phyloP scores from a whole-genome alignment of 1,140 invertebrate species.

The Drosophila navojoa region DNA sequence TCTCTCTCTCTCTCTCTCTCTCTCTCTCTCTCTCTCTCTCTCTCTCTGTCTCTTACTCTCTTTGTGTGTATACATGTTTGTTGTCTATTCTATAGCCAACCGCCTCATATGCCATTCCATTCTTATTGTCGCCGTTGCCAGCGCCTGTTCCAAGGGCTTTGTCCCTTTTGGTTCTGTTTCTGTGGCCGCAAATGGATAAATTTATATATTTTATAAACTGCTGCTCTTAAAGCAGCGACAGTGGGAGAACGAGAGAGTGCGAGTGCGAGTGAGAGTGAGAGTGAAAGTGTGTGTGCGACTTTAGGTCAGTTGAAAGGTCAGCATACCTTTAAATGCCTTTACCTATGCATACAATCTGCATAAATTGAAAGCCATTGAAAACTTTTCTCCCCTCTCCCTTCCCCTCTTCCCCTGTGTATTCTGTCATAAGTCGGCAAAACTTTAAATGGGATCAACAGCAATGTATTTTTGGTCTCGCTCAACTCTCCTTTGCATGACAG shows the following conservation, averaged over 20 bases:
- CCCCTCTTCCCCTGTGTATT: too few species aligned
- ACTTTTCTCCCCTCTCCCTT: not conserved
- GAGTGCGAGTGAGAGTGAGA: not conserved
- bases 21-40: too few species aligned
- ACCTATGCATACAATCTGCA: slow-evolving; percentile 59
- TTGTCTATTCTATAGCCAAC: slow-evolving; percentile 20
- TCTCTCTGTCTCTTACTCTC: not conserved
- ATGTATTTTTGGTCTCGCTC: slow-evolving; percentile 5
- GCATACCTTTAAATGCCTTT: slow-evolving; percentile 65
- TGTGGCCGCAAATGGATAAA: slow-evolving; percentile 77
- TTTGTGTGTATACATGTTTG: slow-evolving; percentile 18
- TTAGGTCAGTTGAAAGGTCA: slow-evolving; percentile 26
- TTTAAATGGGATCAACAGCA: slow-evolving; percentile 15
- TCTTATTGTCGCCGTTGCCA: slow-evolving; percentile 12
- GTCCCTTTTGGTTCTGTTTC: slow-evolving; percentile 65
- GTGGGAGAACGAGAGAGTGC: not conserved
- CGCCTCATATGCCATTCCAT: slow-evolving; percentile 21
- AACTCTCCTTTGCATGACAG: slow-evolving; percentile 30
- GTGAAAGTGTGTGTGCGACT: not conserved
- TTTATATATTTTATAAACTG: slow-evolving; percentile 78
- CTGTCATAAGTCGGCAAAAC: slow-evolving; percentile 4
- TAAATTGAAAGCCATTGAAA: slow-evolving; percentile 60
- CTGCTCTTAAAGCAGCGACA: slow-evolving; percentile 46
- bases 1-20: too few species aligned
- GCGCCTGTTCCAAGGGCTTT: slow-evolving; percentile 45